phyloP scores from a whole-genome alignment of 1,140 invertebrate genomes.

The Zaprionus ornatus region DNA sequence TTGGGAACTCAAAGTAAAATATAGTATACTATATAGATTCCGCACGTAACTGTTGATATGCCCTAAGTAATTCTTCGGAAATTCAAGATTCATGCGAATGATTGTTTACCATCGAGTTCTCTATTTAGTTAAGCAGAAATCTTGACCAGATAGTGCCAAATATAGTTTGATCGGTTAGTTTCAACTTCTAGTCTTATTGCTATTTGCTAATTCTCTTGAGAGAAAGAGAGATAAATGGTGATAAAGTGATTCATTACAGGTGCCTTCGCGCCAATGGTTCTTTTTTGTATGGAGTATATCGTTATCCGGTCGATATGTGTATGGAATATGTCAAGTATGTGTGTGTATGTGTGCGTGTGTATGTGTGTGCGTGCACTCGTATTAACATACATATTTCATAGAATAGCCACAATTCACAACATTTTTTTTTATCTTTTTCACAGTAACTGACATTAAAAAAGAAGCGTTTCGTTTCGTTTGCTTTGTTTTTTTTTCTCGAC shows the following conservation, averaged over 20 bases:
- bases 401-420: constrained; percentile 40
- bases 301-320: neutral
- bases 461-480: constrained; percentile 34
- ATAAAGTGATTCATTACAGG: neutral
- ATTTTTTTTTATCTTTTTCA: constrained; percentile 46
- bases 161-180: neutral
- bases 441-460: constrained; percentile 46
- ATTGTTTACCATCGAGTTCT: neutral
- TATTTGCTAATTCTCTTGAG: neutral
- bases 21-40: neutral
- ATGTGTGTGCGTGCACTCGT: constrained; percentile 1
- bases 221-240: neutral
- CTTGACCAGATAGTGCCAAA: neutral
- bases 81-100: neutral
- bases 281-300: neutral
- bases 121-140: neutral
- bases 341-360: neutral
- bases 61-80: neutral
- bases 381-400: constrained; percentile 52
- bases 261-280: neutral
- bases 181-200: neutral
- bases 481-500: constrained; percentile 23
- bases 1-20: neutral
- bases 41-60: neutral
- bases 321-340: neutral